Conservation (phyloP, 2,113 vertebrate species). For the Nothoprocta pentlandii region DNA sequence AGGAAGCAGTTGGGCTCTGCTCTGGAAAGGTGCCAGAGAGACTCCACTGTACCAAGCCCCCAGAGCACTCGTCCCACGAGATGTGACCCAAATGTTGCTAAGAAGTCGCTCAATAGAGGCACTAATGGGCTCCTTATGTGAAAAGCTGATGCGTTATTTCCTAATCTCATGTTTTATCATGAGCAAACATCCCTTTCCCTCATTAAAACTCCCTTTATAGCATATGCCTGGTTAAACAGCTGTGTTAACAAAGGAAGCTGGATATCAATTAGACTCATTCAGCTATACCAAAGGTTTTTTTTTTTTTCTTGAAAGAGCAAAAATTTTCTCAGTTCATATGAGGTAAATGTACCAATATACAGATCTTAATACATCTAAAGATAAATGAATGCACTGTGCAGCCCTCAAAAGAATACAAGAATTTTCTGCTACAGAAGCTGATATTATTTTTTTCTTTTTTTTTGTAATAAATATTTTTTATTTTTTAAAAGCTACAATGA, state of each 20-base stretch:
- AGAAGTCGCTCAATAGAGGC: background rate
- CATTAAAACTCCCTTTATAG: background rate
- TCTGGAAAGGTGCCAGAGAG: background rate
- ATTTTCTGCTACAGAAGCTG: background rate
- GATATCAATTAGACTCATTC: background rate
- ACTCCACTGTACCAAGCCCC: too few species aligned
- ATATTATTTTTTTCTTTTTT: background rate
- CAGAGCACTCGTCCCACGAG: background rate
- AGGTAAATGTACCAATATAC: background rate
- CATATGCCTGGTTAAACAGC: background rate
- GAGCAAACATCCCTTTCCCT: background rate
- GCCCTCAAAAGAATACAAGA: background rate
- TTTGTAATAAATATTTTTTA: background rate
- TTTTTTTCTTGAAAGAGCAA: background rate
- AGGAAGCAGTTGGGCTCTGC: background rate
- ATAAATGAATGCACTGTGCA: background rate
- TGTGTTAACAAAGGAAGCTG: background rate
- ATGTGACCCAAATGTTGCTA: background rate
- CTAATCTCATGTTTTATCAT: background rate
- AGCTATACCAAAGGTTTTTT: background rate
- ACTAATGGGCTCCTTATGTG: background rate
- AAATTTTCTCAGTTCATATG: background rate
- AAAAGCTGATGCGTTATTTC: background rate
- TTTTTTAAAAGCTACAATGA: slow-evolving; percentile 24
- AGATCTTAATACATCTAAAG: background rate